Conservation (phyloP, 2,888 invertebrate genomes). For the Clistopyga incitator region DNA sequence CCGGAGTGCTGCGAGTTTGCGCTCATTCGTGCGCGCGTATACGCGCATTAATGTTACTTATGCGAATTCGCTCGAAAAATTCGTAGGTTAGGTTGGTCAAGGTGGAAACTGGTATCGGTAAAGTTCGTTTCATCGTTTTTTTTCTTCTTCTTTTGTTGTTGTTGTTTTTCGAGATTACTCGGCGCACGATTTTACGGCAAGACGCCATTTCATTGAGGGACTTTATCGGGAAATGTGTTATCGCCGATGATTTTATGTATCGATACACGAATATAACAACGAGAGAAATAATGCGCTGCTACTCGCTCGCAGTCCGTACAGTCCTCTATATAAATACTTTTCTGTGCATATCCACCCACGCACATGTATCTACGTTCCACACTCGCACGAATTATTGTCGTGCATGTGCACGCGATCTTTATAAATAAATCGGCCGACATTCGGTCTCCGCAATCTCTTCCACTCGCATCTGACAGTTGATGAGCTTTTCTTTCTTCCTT, state of each 20-base stretch:
- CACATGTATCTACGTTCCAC: constrained; percentile 26
- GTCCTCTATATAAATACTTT: constrained; percentile 45
- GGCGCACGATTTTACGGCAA: constrained; percentile 63
- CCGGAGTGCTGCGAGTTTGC: not conserved
- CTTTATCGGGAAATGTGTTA: constrained; percentile 54
- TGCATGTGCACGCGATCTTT: constrained; percentile 4
- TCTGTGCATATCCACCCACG: constrained; percentile 57
- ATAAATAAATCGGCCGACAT: constrained; percentile 23
- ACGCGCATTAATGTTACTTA: constrained; percentile 66
- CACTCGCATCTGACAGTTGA: constrained; percentile 1
- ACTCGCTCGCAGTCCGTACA: constrained; percentile 24
- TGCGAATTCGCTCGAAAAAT: constrained; percentile 56
- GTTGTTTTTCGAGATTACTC: constrained; percentile 59
- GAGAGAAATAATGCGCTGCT: constrained; percentile 22
- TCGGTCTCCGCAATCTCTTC: not conserved
- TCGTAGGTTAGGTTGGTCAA: constrained; percentile 81
- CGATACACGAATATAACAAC: constrained; percentile 20
- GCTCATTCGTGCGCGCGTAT: constrained; percentile 18
- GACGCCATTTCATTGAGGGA: constrained; percentile 69
- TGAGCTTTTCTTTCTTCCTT: not conserved
- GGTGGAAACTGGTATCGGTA: constrained; percentile 76
- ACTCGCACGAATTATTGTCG: not conserved
- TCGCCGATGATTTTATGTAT: constrained; percentile 36
- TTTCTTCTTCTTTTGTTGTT: constrained; percentile 69
- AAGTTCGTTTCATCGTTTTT: constrained; percentile 76